These are phyloP conservation scores for Grammomys surdaster DNA, from an alignment of 2,113 vertebrate species.

Conservation along the genomic window DNA sequence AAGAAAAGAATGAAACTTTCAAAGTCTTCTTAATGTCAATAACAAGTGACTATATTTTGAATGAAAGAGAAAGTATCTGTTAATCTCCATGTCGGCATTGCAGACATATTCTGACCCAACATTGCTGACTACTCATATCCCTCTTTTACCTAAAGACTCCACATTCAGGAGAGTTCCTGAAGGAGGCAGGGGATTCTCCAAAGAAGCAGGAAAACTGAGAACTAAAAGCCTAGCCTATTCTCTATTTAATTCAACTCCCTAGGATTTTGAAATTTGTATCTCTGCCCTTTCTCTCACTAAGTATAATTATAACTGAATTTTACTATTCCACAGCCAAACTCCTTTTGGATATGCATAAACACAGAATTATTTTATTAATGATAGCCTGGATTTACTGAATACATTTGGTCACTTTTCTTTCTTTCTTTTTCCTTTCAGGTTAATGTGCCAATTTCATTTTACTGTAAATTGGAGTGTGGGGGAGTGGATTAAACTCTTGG, in stretches of 20 bases:
- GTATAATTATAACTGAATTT: slow-evolving; percentile 3
- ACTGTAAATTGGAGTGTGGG: slow-evolving; percentile 78
- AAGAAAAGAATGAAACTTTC: slow-evolving; percentile 35
- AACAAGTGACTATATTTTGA: slow-evolving; percentile 51
- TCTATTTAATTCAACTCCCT: background rate
- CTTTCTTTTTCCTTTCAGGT: slow-evolving; percentile 73
- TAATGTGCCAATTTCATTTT: slow-evolving; percentile 78
- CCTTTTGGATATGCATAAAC: background rate
- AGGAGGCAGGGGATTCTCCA: background rate
- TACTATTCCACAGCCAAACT: slow-evolving; percentile 27
- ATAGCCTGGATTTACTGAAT: slow-evolving; percentile 58
- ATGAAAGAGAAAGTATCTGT: slow-evolving; percentile 36
- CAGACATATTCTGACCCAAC: background rate
- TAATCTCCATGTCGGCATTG: background rate
- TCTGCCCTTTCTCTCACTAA: background rate
- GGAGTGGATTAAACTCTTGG: slow-evolving; percentile 69
- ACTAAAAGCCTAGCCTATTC: background rate
- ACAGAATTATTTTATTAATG: slow-evolving; percentile 44
- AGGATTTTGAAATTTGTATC: background rate
- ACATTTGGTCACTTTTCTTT: slow-evolving; percentile 60
- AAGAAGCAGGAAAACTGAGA: background rate
- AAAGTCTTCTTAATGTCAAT: slow-evolving; percentile 25
- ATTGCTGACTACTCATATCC: background rate
- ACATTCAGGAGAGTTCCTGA: background rate
- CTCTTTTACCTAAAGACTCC: background rate